A percentile compares a stretch with the other conserved stretches of the same genome.
Evolutionary conservation across 2,888 invertebrate genomes (phyloP).

Genomic region (Amblyjoppa proteus): DNA sequence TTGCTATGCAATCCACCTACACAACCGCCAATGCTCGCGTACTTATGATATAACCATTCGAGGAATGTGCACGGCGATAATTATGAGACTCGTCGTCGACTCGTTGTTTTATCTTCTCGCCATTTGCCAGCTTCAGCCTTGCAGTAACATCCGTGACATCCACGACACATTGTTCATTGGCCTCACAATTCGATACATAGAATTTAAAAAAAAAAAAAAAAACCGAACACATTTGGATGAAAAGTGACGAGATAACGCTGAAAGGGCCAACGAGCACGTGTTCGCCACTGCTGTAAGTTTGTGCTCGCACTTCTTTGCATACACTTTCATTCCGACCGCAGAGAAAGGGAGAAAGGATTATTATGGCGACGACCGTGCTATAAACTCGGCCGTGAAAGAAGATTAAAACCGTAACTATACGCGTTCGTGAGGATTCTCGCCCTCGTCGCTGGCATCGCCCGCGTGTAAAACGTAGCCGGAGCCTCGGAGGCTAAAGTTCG

Average conservation of each 20-base stretch:
- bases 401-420: slow-evolving; percentile 66
- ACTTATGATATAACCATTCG: slow-evolving; percentile 40
- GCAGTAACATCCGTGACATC: not conserved
- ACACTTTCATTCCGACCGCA: not conserved
- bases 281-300: not conserved
- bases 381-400: slow-evolving; percentile 59
- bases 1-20: slow-evolving; percentile 41
- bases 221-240: not conserved
- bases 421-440: slow-evolving; percentile 25
- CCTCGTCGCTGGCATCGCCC: slow-evolving; percentile 24
- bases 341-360: slow-evolving; percentile 37
- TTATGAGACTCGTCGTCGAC: slow-evolving; percentile 14
- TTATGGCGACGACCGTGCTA: slow-evolving; percentile 29
- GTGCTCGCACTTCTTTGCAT: slow-evolving; percentile 20
- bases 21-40: slow-evolving; percentile 48
- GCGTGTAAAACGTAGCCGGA: slow-evolving; percentile 23
- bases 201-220: not conserved
- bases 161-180: not conserved
- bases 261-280: not conserved
- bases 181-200: not conserved
- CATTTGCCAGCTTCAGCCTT: not conserved
- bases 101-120: not conserved
- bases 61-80: slow-evolving; percentile 46
- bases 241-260: not conserved
- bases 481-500: slow-evolving; percentile 26